phyloP scores from a whole-genome alignment of 2,113 vertebrate species.

The Etheostoma cragini region DNA sequence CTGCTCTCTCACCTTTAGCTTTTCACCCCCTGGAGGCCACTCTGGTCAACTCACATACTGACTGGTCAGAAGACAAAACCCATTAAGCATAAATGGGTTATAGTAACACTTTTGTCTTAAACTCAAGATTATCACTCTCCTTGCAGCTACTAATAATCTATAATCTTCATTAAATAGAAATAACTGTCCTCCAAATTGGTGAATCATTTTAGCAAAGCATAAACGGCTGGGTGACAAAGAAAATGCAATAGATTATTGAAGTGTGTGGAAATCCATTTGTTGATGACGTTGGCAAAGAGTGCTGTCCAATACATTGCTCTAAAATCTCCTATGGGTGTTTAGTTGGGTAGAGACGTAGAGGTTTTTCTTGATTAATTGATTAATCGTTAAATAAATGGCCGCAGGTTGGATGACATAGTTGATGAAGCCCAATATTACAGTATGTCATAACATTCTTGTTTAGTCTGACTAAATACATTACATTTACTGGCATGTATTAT shows the following conservation, averaged over 20 bases:
- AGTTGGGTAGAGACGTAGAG: neutral
- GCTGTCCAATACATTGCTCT: neutral
- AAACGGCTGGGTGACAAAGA: neutral
- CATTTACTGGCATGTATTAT: neutral
- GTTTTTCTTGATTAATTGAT: no score
- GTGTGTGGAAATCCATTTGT: neutral
- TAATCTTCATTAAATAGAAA: slow-evolving; percentile 8
- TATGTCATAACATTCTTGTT: neutral
- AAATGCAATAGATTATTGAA: neutral
- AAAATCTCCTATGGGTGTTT: neutral
- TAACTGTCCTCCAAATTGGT: neutral
- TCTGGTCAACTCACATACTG: slow-evolving; percentile 8
- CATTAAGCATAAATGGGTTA: slow-evolving; percentile 18
- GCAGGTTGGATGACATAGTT: neutral
- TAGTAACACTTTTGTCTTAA: slow-evolving; percentile 14
- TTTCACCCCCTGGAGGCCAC: slow-evolving; percentile 61
- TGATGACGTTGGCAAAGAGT: neutral
- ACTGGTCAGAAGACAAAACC: slow-evolving; percentile 9
- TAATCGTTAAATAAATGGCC: neutral
- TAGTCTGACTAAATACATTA: neutral
- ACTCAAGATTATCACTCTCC: slow-evolving; percentile 5
- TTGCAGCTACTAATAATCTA: slow-evolving; percentile 11
- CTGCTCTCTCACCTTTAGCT: slow-evolving; percentile 36
- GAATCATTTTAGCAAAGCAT: neutral
- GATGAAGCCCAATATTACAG: no score